Conservation (phyloP, 2,797 vertebrate genomes). For the Hapalemur alaotrensis region DNA sequence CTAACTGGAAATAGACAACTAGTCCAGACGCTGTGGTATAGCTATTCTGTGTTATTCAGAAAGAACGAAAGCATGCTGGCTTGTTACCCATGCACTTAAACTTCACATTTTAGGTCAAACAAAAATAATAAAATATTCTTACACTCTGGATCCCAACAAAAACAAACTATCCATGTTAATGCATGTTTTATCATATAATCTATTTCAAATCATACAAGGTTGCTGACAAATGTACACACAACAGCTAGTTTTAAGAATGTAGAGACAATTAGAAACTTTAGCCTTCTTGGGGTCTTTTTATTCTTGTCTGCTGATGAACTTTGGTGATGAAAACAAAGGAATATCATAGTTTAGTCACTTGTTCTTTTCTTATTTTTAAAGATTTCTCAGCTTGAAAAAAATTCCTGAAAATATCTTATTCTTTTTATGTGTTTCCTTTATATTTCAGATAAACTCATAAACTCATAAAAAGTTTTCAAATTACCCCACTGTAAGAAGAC, state of each 20-base stretch:
- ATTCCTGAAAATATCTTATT: constrained; percentile 40
- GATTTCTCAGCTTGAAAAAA: constrained; percentile 3
- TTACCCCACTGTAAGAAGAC: background rate
- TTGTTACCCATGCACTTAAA: background rate
- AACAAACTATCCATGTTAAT: constrained; percentile 25
- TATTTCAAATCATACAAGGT: constrained; percentile 37
- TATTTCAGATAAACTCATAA: constrained; percentile 17
- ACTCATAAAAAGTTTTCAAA: constrained; percentile 31
- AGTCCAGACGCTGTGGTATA: background rate
- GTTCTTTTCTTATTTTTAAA: constrained; percentile 36
- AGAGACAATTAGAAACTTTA: background rate
- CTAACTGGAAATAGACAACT: constrained; percentile 45
- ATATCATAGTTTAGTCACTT: background rate
- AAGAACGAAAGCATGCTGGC: background rate
- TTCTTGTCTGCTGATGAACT: background rate
- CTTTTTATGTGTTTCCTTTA: constrained; percentile 28
- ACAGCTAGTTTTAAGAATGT: background rate
- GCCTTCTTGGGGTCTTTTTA: background rate
- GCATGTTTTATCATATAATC: constrained; percentile 27
- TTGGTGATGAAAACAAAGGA: constrained; percentile 29
- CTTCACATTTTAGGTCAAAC: constrained; percentile 49
- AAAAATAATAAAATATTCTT: constrained; percentile 66
- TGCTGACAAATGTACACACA: constrained; percentile 6
- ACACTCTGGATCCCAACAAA: constrained; percentile 41
- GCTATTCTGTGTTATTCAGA: background rate